phyloP scores from a whole-genome alignment of 1,140 invertebrate genomes.

The Ctenoplectra terminalis region DNA sequence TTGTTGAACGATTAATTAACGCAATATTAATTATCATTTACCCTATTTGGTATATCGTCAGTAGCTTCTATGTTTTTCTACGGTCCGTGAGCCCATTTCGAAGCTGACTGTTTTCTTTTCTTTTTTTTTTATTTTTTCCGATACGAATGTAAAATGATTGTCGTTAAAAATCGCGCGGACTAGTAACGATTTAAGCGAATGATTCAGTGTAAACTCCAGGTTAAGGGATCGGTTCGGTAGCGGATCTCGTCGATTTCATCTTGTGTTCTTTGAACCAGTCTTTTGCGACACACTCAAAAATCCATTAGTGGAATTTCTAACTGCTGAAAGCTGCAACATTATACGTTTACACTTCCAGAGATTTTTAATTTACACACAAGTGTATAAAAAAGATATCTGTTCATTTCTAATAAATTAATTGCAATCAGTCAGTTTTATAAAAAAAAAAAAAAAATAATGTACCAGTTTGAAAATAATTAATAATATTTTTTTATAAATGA shows the following conservation, averaged over 20 bases:
- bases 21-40: slow-evolving; percentile 22
- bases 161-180: slow-evolving; percentile 12
- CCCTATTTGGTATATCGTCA: background rate
- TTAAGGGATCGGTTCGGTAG: slow-evolving; percentile 2
- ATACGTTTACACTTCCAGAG: background rate
- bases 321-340: slow-evolving; percentile 26
- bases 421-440: background rate
- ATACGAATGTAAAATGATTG: background rate
- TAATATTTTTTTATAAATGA: too few relatives aligned
- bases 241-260: slow-evolving; percentile 31
- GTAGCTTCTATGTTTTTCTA: background rate
- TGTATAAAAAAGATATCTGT: background rate
- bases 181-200: slow-evolving; percentile 37
- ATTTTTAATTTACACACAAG: background rate
- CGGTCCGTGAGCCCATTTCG: background rate
- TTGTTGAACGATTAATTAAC: background rate
- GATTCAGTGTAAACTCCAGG: slow-evolving; percentile 9
- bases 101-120: too few relatives aligned
- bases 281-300: slow-evolving; percentile 25
- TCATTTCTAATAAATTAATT: background rate
- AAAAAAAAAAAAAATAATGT: background rate
- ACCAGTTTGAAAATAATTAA: too few relatives aligned
- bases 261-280: slow-evolving; percentile 35
- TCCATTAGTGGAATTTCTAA: slow-evolving; percentile 24
- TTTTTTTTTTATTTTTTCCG: background rate